Percentiles rank a stretch among this genome's conserved stretches.
Conservation (phyloP, 2,797 vertebrate genomes). For the Melanogrammus aeglefinus region DNA sequence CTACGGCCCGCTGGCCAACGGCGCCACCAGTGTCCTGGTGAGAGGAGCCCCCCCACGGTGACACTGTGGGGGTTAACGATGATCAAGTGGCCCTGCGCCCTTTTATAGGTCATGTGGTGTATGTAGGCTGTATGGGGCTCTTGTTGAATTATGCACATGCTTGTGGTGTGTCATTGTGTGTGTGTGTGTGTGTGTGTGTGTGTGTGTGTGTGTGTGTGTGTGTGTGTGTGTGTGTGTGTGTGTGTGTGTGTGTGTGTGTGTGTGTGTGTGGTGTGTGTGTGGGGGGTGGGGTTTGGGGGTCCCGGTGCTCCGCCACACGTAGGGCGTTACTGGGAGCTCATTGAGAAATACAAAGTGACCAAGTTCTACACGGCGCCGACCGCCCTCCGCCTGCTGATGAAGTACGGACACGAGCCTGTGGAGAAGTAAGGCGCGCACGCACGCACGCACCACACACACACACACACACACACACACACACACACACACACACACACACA, state of each 20-base stretch:
- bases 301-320: conserved; percentile 74
- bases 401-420: conserved; percentile 72
- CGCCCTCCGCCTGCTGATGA: conserved; percentile 79
- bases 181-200: no score
- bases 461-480: background rate
- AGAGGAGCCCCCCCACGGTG: conserved; percentile 28
- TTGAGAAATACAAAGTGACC: conserved; percentile 77
- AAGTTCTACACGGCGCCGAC: conserved; percentile 82
- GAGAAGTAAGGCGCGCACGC: conserved; percentile 59
- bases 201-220: no score
- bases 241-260: no score
- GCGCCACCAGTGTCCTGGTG: conserved; percentile 74
- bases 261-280: no score
- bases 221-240: no score
- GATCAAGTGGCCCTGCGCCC: no score
- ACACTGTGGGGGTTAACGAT: no score
- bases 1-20: conserved; percentile 78
- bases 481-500: no score
- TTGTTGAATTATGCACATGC: no score
- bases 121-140: no score
- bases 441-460: background rate
- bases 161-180: no score
- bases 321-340: conserved; percentile 76
- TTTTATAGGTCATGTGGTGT: no score
- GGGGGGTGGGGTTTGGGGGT: conserved; percentile 85